Evolutionary conservation across 1,140 invertebrate genomes (phyloP).

Genomic region (Drosophila nigrodunni): DNA sequence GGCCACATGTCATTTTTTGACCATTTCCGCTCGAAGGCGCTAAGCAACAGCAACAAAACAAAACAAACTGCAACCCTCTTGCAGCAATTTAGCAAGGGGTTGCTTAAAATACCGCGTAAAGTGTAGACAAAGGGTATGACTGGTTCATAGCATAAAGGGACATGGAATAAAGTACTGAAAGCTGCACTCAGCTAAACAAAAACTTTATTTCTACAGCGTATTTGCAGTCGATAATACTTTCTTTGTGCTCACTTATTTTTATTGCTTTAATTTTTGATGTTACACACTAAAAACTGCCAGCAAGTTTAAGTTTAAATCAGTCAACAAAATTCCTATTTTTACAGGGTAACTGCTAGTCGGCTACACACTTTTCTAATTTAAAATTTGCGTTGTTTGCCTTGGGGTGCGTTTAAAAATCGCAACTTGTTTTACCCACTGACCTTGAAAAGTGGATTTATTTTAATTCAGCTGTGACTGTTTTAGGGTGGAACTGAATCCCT

Average conservation of each 20-base stretch:
- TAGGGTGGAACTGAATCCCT: constrained; percentile 51
- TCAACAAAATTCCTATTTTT: not conserved
- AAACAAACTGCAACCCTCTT: constrained; percentile 59
- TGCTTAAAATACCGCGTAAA: constrained; percentile 43
- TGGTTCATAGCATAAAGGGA: too few species aligned
- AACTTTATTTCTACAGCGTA: constrained; percentile 14
- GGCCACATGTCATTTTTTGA: constrained; percentile 76
- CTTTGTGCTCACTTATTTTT: too few species aligned
- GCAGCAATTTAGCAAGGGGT: constrained; percentile 37
- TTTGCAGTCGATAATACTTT: not conserved
- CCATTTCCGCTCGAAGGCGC: constrained; percentile 67
- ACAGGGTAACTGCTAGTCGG: constrained; percentile 14
- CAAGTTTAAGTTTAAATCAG: too few species aligned
- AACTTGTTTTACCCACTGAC: constrained; percentile 84
- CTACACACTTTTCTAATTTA: not conserved
- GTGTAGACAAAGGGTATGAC: constrained; percentile 5
- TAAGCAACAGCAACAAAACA: constrained; percentile 51
- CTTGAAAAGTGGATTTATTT: constrained; percentile 80
- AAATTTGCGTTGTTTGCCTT: constrained; percentile 40
- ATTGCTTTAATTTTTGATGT: too few species aligned
- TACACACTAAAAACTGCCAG: too few species aligned
- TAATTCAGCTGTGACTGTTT: constrained; percentile 68
- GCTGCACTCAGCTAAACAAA: not conserved
- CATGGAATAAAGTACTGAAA: not conserved
- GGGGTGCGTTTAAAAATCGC: constrained; percentile 56